A percentile compares a stretch with the other conserved stretches of the same genome.
These are phyloP conservation scores for Ciona savignyi DNA, from an alignment of 23 tunicate species.

Conservation along the genomic window DNA sequence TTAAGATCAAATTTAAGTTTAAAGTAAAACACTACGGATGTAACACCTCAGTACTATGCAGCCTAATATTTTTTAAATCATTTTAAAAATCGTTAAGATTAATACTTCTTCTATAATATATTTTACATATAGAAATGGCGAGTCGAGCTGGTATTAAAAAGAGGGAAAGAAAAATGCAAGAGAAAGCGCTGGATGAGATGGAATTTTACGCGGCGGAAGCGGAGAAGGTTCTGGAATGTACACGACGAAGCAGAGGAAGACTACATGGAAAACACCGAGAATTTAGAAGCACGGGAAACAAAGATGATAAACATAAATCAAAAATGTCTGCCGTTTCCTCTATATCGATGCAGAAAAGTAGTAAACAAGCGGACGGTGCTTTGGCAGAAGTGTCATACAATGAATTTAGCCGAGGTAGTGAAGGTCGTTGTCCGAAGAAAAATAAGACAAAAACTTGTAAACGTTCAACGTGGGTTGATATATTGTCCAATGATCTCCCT, in stretches of 20 bases:
- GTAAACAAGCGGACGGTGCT: no score
- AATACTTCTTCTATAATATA: neutral
- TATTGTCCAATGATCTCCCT: neutral
- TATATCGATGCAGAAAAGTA: neutral
- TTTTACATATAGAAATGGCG: neutral
- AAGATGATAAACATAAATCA: neutral
- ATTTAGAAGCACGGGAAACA: neutral
- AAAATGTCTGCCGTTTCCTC: neutral
- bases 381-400: neutral
- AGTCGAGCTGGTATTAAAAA: neutral
- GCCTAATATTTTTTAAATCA: neutral
- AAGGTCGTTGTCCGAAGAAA: neutral
- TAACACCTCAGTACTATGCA: no score
- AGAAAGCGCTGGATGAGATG: slow-evolving; percentile 2
- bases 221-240: slow-evolving; percentile 4
- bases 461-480: neutral
- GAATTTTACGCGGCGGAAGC: slow-evolving; percentile 11
- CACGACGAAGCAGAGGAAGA: neutral
- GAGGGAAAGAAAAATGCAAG: slow-evolving; percentile 1
- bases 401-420: neutral
- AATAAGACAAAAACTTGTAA: neutral
- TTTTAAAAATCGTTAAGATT: no score
- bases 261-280: neutral
- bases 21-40: no score
- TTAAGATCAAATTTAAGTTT: no score